Base-by-base conservation (phyloP, 2,113 vertebrate genomes). In the Pantherophis guttatus region DNA sequence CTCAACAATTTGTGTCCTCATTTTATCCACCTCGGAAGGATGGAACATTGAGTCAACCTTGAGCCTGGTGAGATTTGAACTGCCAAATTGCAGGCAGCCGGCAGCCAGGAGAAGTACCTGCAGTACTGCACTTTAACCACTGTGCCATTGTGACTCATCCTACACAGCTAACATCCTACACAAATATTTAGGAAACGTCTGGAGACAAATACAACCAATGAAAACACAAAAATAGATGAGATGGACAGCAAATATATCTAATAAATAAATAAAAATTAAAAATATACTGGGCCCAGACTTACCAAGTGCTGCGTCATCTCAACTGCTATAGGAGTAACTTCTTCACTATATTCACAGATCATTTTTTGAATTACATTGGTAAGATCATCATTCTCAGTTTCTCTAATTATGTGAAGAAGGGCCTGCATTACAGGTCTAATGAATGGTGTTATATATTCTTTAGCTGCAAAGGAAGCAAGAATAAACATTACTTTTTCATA, bases 221-320 rank as follows among this genome's bases (percentile, higher is more conserved):
- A 1, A 10, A 13, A 58, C n/a, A 9, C 44, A 86, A 53, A 86
- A 55, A 92, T 7, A n/a, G 62, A 70, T 15, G 62, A n/a, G 62
- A 33, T 70, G n/a, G 5, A 12, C 13, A 5, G n/a, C 65, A 33
- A 70, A 33, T 33, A 70, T 5, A 70, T n/a, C 29, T n/a, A 70
- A n/a, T 12, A n/a, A 70, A 70, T 70, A 65, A 65, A 65, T n/a
- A 70, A 70, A 70, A 13, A n/a, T n/a, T 65, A 65, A 90, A 55
- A 19, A 17, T 85, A 3, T 81, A 81, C 15, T 81, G 75, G 3
- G 3, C 59, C 50, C 87, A 94, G 50, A 96, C 98, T 98, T 97
- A 99, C 99, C 98, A 99, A 98, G 96, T 99, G 99, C 95, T 99
- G 99, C 4, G 99, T 99, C 99, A 99, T 99, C 98, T 99, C 99